phyloP scores from a whole-genome alignment of 2,113 vertebrate genomes.

The Suricata suricatta region DNA sequence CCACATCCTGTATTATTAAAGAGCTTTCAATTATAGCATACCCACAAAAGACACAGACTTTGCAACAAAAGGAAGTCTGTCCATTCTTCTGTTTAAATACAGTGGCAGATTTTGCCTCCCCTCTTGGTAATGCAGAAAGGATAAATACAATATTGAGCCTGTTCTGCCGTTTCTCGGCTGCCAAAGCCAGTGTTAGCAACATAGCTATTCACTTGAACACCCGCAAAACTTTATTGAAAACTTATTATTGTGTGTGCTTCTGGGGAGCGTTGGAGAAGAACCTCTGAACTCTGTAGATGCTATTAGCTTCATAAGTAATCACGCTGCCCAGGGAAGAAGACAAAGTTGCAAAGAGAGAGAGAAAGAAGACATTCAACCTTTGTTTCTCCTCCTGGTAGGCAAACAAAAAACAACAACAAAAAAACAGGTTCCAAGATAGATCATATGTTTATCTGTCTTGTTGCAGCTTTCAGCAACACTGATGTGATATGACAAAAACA shows the following conservation, averaged over 20 bases:
- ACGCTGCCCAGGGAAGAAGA: conserved; percentile 64
- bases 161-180: conserved; percentile 51
- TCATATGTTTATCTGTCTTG: conserved; percentile 83
- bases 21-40: conserved; percentile 60
- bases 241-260: conserved; percentile 48
- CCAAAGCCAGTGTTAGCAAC: conserved; percentile 30
- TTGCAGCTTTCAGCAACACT: conserved; percentile 83
- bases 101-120: conserved; percentile 66
- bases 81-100: conserved; percentile 72
- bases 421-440: conserved; percentile 48
- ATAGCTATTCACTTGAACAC: conserved; percentile 14
- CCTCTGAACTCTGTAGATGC: conserved; percentile 70
- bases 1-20: conserved; percentile 78
- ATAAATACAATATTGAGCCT: conserved; percentile 67
- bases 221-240: conserved; percentile 69
- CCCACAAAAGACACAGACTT: conserved; percentile 72
- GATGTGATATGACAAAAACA: conserved; percentile 82
- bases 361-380: conserved; percentile 70
- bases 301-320: conserved; percentile 75
- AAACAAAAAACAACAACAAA: not conserved
- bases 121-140: conserved; percentile 63
- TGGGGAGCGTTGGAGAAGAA: not conserved
- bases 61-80: conserved; percentile 74
- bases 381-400: conserved; percentile 31
- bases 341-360: not conserved